These are phyloP conservation scores for Agrypnia vestita DNA, from an alignment of 1,140 invertebrate species.

Conservation along the genomic window DNA sequence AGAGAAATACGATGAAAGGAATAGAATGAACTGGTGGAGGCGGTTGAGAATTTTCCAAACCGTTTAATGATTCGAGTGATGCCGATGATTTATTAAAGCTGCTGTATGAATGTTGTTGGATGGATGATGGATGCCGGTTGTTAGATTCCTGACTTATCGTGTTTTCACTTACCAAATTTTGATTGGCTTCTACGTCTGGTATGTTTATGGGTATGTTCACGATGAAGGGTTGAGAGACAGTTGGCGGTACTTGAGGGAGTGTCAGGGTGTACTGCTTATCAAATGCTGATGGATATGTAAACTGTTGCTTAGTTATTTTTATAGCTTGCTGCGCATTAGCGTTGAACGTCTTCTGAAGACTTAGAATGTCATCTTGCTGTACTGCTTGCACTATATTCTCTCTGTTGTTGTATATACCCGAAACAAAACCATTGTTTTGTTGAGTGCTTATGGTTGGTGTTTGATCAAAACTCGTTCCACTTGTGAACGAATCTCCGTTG, in stretches of 20 bases:
- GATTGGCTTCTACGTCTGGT: conserved; percentile 50
- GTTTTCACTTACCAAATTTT: conserved; percentile 54
- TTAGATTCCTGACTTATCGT: conserved; percentile 10
- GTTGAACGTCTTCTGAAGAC: conserved; percentile 43
- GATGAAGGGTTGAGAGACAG: conserved; percentile 32
- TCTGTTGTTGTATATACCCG: conserved; percentile 2
- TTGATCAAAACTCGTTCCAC: conserved; percentile 16
- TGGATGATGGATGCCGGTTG: conserved; percentile 35
- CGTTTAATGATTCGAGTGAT: conserved; percentile 21
- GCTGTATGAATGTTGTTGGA: conserved; percentile 27
- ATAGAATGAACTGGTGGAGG: conserved; percentile 4
- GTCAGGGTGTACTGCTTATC: conserved; percentile 55
- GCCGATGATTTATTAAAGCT: conserved; percentile 13
- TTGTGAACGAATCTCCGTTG: conserved; percentile 3
- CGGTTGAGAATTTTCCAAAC: conserved; percentile 14
- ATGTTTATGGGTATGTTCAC: conserved; percentile 55
- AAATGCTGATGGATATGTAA: conserved; percentile 55
- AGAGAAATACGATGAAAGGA: conserved; percentile 52
- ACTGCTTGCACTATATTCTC: not conserved
- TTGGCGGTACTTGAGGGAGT: conserved; percentile 36
- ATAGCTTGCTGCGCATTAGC: conserved; percentile 50
- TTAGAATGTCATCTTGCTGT: conserved; percentile 25
- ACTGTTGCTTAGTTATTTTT: conserved; percentile 59
- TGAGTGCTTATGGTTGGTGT: not conserved
- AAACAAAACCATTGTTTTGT: conserved; percentile 49